Base-by-base conservation (phyloP, 2,797 vertebrate genomes). In the Silurus lanzhouensis region DNA sequence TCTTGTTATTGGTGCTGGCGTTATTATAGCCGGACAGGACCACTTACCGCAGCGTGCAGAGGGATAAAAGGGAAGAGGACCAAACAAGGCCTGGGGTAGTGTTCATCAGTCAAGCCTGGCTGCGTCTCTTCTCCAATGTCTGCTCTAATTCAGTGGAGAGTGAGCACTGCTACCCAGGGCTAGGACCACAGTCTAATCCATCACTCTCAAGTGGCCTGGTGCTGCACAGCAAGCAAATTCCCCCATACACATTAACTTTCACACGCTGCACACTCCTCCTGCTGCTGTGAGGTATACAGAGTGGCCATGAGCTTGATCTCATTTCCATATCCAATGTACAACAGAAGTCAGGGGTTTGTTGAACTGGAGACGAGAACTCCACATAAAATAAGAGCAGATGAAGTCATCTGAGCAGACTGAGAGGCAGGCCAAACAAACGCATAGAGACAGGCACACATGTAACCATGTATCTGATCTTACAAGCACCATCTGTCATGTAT, bases 71-170 rank as follows among this genome's bases (percentile, higher is more conserved):
- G 78, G n/a, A 82, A 80, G 31, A 17, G 55, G 38, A 66, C 68
- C 72, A 61, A 77, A 84, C 66, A 64, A 60, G 20, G 71, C 86
- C 85, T 67, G 55, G 81, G 84, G 85, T 81, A 83, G 57, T 88
- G 89, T 85, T 86, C 83, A 87, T 89, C 89, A 88, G 86, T 89
- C 84, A 89, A 83, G 85, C 78, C 83, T 87, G 88, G 72, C 83
- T 84, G 86, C 63, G 70, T 70, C 84, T 78, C 71, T 86, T 58
- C 80, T 85, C 70, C 63, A 78, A 60, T 84, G 78, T 76, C 80
- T 79, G 78, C 44, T 79, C 61, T 89, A 88, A 85, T 89, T 89
- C 86, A 84, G 86, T 60, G 70, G 25, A 82, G 76, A 85, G 63
- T 6, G 70, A 83, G 71, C 55, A 48, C 82, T 79, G 85, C 79